A percentile compares a stretch with the other conserved stretches of the same genome.
Evolutionary conservation across 2,113 vertebrate genomes (phyloP).

Genomic region (Syrmaticus mikado): DNA sequence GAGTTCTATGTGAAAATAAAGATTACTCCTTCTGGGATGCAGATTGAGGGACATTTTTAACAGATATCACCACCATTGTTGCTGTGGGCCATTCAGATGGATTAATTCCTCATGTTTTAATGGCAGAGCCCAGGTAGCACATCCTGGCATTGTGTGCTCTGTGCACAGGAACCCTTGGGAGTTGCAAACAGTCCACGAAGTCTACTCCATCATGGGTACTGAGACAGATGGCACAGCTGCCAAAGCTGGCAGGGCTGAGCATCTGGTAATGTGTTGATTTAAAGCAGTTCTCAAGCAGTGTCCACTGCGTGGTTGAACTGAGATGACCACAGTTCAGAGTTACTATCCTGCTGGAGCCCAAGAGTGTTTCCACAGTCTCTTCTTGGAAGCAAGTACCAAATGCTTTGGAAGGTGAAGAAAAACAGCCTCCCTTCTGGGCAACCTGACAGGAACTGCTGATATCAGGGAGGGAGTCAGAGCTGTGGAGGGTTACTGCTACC

Average conservation of each 20-base stretch:
- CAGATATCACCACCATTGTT: background rate
- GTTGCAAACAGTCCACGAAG: background rate
- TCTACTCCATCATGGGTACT: background rate
- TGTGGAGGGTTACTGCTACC: background rate
- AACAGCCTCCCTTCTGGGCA: background rate
- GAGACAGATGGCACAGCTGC: constrained; percentile 48
- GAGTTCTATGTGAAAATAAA: constrained; percentile 45
- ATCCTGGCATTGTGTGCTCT: rapidly evolving
- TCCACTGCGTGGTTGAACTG: background rate
- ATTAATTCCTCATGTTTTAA: background rate
- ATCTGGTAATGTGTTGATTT: constrained; percentile 38
- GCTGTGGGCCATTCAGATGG: background rate
- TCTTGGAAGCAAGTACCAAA: background rate
- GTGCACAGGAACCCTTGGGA: background rate
- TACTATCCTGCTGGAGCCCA: background rate
- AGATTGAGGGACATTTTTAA: constrained; percentile 4
- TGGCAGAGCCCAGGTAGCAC: background rate
- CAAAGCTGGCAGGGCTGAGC: background rate
- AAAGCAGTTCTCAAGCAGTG: constrained; percentile 17
- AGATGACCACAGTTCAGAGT: background rate
- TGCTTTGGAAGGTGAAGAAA: constrained; percentile 17
- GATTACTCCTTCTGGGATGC: background rate
- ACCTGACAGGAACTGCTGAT: background rate
- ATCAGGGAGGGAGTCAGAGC: background rate
- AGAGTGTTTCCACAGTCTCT: background rate